Evolutionary conservation across 1,140 invertebrate genomes (phyloP).

Genomic region (Danaus plexippus): DNA sequence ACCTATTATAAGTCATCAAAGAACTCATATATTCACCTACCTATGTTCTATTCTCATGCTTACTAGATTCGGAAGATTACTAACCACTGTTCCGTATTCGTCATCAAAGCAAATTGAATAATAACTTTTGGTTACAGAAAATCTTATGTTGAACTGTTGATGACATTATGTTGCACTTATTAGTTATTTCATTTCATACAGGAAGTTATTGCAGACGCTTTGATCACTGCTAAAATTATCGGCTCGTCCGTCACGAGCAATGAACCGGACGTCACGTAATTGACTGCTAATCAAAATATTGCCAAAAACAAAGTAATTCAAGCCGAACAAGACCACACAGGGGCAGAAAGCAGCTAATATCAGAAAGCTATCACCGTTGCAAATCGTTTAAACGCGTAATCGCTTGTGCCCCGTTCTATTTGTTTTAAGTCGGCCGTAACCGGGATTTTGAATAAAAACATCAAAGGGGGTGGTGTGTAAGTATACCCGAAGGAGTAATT

Average conservation of each 20-base stretch:
- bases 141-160: neutral
- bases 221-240: neutral
- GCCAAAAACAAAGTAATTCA: conserved; percentile 29
- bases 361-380: conserved; percentile 60
- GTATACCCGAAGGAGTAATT: conserved; percentile 62
- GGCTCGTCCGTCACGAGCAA: conserved; percentile 1
- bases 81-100: conserved; percentile 16
- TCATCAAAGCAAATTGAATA: conserved; percentile 6
- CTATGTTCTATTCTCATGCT: conserved; percentile 3
- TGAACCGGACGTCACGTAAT: neutral
- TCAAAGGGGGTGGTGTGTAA: conserved; percentile 64
- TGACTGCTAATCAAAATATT: conserved; percentile 7
- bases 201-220: neutral
- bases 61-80: conserved; percentile 22
- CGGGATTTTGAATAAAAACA: conserved; percentile 63
- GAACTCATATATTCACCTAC: conserved; percentile 18
- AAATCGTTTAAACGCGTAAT: conserved; percentile 66
- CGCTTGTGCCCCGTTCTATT: conserved; percentile 60
- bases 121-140: too few relatives aligned
- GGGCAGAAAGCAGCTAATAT: conserved; percentile 40
- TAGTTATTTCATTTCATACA: conserved; percentile 1
- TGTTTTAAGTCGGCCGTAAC: conserved; percentile 67
- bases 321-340: conserved; percentile 55
- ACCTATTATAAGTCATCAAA: conserved; percentile 46
- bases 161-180: neutral